Percentiles rank a stretch among this genome's conserved stretches.
Conservation (phyloP, 2,888 invertebrate genomes). For the Spodoptera littoralis region DNA sequence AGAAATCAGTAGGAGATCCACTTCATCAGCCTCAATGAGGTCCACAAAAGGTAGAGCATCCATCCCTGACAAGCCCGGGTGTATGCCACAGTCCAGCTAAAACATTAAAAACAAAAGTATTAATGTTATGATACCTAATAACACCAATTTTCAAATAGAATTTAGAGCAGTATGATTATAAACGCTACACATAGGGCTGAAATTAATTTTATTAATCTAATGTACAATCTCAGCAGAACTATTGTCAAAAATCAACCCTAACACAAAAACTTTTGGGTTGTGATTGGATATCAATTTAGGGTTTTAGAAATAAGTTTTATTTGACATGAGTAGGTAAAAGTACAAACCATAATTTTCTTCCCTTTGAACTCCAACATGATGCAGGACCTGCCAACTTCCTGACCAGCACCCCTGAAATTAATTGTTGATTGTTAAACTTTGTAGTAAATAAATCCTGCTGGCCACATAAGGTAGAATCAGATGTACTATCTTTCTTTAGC, state of each 20-base stretch:
- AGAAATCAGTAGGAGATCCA: slow-evolving; percentile 97
- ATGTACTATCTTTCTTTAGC: too few species aligned
- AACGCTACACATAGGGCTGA: not conserved
- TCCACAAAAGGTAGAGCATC: slow-evolving; percentile 99
- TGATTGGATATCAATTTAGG: too few species aligned
- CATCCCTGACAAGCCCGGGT: slow-evolving; percentile 98
- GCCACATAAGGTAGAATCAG: too few species aligned
- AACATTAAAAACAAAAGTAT: slow-evolving; percentile 27
- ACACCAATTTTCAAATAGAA: too few species aligned
- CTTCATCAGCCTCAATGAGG: slow-evolving; percentile 98
- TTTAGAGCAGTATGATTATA: too few species aligned
- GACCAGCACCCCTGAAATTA: slow-evolving; percentile 95
- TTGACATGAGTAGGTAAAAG: not conserved
- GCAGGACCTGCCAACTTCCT: slow-evolving; percentile 99
- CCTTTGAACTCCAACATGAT: slow-evolving; percentile 99
- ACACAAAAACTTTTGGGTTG: too few species aligned
- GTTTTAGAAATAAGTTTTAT: too few species aligned
- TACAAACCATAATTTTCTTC: slow-evolving; percentile 97
- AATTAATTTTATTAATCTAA: not conserved
- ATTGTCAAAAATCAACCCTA: too few species aligned
- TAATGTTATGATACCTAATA: too few species aligned
- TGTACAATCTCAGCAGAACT: not conserved
- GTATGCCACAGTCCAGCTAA: slow-evolving; percentile 98
- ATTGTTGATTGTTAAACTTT: too few species aligned
- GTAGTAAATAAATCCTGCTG: too few species aligned